These are phyloP conservation scores for Palythoa caribaeorum DNA, from an alignment of 92 coral and sea anemone genomes.

Conservation along the genomic window DNA sequence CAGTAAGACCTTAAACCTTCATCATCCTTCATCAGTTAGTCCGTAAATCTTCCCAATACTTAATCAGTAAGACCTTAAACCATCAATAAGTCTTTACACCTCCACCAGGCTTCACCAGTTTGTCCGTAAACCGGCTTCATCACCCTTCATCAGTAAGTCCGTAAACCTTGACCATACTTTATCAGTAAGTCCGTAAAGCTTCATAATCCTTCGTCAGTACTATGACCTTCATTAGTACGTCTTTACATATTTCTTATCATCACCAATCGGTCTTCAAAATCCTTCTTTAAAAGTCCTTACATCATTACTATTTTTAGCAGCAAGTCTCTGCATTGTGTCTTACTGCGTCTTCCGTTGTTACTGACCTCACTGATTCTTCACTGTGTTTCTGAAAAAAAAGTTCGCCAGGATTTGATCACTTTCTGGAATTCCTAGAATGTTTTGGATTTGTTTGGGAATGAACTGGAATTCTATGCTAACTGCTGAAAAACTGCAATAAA, in stretches of 20 bases:
- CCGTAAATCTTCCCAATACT: slow-evolving; percentile 28
- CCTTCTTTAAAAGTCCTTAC: no score
- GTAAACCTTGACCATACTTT: slow-evolving; percentile 41
- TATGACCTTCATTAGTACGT: not conserved
- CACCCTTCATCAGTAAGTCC: not conserved
- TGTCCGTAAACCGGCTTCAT: slow-evolving; percentile 37
- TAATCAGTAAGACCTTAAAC: slow-evolving; percentile 70
- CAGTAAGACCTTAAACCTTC: not conserved
- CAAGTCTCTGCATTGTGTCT: not conserved
- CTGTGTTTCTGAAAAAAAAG: no score
- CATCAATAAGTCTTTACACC: not conserved
- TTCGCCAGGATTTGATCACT: no score
- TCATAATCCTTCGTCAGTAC: not conserved
- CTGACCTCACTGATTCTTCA: no score
- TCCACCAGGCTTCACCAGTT: slow-evolving; percentile 70
- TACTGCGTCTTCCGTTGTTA: no score
- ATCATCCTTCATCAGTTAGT: not conserved
- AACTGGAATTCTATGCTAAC: no score
- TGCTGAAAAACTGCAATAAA: no score
- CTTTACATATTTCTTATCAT: no score
- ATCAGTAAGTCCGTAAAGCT: slow-evolving; percentile 61
- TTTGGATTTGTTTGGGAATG: no score
- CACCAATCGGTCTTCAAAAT: no score
- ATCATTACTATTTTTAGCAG: not conserved
- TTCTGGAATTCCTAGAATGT: no score